Conservation (phyloP, 2,113 vertebrate genomes). For the Dermatemys mawii region DNA sequence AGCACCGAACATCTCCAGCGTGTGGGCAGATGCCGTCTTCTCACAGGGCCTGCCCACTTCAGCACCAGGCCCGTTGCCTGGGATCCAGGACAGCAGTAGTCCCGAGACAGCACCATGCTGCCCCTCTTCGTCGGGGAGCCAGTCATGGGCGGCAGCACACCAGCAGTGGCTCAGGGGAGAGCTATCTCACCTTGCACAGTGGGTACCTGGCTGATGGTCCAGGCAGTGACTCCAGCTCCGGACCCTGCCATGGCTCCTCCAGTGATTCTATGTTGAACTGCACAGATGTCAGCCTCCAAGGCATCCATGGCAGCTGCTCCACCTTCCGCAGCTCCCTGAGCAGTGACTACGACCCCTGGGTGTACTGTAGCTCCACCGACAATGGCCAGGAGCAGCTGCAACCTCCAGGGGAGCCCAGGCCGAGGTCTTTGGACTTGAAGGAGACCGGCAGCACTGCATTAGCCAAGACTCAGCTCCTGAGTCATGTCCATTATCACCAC, state of each 20-base stretch:
- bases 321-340: conserved; percentile 97
- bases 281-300: conserved; percentile 93
- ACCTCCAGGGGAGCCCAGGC: conserved; percentile 71
- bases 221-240: conserved; percentile 95
- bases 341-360: conserved; percentile 94
- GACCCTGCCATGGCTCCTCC: conserved; percentile 95
- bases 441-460: conserved; percentile 71
- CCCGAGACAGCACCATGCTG: conserved; percentile 68
- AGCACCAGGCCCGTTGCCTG: conserved; percentile 76
- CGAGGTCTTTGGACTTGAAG: conserved; percentile 87
- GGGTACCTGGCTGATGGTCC: conserved; percentile 95
- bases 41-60: conserved; percentile 76
- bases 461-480: conserved; percentile 85
- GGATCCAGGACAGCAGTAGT: conserved; percentile 68
- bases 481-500: conserved; percentile 93
- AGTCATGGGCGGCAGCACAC: conserved; percentile 81
- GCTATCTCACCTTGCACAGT: conserved; percentile 91
- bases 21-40: conserved; percentile 48
- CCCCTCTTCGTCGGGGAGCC: conserved; percentile 3
- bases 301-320: conserved; percentile 95
- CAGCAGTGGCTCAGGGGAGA: conserved; percentile 91
- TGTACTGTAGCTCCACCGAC: conserved; percentile 81
- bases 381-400: conserved; percentile 53
- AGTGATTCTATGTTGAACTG: conserved; percentile 97
- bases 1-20: conserved; percentile 70